Evolutionary conservation across 2,888 invertebrate genomes (phyloP), one percentile per base, ranked within the genome.

Genomic region (Rotaria macrura): DNA sequence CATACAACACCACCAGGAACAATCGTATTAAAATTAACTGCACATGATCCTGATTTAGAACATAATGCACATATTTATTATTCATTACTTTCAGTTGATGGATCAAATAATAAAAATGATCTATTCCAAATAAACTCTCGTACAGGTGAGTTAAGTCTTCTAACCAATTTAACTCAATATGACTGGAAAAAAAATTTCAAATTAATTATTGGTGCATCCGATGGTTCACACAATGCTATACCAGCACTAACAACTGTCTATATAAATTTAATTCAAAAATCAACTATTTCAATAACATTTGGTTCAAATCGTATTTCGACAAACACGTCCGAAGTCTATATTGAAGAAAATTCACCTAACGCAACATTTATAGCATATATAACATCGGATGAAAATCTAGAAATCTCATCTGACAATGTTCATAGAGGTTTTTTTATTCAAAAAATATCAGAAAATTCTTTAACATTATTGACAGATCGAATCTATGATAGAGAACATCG

Each of bases 311-410:
- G 43, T n/a, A n/a, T 43, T 10, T 40, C 25, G 6, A 23, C 23
- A 43, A 79, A 79, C 43, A 10, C 14, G 12, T n/a, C 43, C 0
- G 43, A 79, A 79, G 79, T 79, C 4, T 79, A n/a, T n/a, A 79
- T 79, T n/a, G 14, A 79, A 43, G 79, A 79, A 43, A 79, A 79
- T 79, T n/a, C n/a, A 43, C 79, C 79, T 12, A 79, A 79, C 43
- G 38, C 79, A 79, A 79, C 79, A 79, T 79, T 79, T 79, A 79
- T 79, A 25, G 79, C 79, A 7, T 79, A 79, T 79, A n/a, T 79
- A 79, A 43, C 79, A 79, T 43, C 43, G 1, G 43, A 79, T 43
- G 23, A 79, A n/a, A 3, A 25, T 79, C n/a, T 43, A 12, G n/a
- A 79, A 43, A 25, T 43, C 14, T 40, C 43, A 40, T 3, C 25